Conservation (phyloP, 2,797 vertebrate genomes). For the Anolis apletophallus region DNA sequence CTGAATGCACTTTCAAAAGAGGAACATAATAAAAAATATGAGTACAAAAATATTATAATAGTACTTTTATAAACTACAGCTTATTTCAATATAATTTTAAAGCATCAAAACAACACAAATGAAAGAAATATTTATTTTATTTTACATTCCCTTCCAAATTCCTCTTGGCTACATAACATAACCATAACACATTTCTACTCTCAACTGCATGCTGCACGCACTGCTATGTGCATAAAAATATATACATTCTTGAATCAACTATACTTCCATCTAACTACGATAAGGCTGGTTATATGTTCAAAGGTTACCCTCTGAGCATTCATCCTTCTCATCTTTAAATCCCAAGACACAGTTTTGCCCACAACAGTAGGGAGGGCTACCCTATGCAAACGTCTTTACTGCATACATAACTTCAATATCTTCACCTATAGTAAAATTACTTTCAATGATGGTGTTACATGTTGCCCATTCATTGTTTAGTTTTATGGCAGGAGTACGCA, state of each 20-base stretch:
- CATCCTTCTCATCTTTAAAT: background rate
- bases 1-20: background rate
- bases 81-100: background rate
- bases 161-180: background rate
- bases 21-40: background rate
- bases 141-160: conserved; percentile 6
- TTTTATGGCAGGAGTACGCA: background rate
- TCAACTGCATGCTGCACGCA: background rate
- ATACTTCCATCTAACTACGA: background rate
- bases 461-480: background rate
- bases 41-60: background rate
- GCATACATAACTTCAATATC: no score
- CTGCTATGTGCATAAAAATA: background rate
- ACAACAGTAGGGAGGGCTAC: no score
- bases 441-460: background rate
- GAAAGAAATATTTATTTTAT: conserved; percentile 7
- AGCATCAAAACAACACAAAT: background rate
- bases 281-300: background rate
- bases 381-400: background rate
- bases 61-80: no score
- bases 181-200: background rate
- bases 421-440: no score
- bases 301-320: background rate
- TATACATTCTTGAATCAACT: background rate
- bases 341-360: no score